Percentiles rank a stretch among this genome's conserved stretches.
Conservation (phyloP, 2,888 invertebrate genomes). For the Ophion obscuratus region DNA sequence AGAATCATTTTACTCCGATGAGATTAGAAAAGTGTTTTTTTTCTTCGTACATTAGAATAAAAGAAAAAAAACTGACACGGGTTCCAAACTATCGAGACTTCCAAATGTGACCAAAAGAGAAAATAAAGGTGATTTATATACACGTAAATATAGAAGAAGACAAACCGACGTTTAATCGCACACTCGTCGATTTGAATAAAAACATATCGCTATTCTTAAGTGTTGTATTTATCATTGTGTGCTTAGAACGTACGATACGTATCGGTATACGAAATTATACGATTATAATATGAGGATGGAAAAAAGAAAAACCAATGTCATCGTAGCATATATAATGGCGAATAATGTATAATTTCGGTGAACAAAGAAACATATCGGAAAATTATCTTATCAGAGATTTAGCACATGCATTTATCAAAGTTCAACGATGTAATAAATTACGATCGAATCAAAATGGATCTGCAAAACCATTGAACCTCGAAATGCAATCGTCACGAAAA, state of each 20-base stretch:
- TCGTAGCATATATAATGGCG: constrained; percentile 31
- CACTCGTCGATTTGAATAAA: constrained; percentile 40
- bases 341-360: constrained; percentile 8
- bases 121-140: constrained; percentile 31
- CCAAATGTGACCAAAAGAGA: constrained; percentile 49
- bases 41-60: constrained; percentile 6
- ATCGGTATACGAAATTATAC: not conserved
- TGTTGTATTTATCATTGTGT: constrained; percentile 40
- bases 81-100: constrained; percentile 47
- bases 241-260: not conserved
- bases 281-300: constrained; percentile 3
- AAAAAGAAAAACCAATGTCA: not conserved
- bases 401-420: constrained; percentile 13
- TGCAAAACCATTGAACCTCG: constrained; percentile 12
- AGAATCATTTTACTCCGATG: not conserved
- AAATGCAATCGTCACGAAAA: constrained; percentile 29
- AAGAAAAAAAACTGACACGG: constrained; percentile 25
- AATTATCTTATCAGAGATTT: constrained; percentile 22
- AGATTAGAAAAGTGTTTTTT: not conserved
- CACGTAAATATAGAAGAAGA: not conserved
- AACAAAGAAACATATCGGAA: constrained; percentile 50
- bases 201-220: constrained; percentile 64
- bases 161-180: constrained; percentile 48
- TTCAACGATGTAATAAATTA: constrained; percentile 16
- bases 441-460: constrained; percentile 33